Evolutionary conservation across 2,797 vertebrate genomes (phyloP).

Genomic region (Halcyon smyrnensis): DNA sequence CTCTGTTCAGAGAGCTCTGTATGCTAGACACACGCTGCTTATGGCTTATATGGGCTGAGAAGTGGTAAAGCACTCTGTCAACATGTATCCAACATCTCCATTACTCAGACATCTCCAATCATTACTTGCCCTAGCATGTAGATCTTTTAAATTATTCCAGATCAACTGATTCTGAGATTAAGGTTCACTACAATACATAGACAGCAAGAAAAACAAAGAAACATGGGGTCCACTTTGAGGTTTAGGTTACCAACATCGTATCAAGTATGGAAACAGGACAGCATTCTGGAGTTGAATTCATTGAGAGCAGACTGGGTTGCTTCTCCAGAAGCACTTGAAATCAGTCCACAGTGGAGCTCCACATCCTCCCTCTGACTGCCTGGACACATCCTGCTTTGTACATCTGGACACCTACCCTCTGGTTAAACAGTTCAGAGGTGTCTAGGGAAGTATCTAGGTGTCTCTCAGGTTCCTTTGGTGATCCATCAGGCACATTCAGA

Average conservation of each 20-base stretch:
- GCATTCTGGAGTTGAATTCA: not conserved
- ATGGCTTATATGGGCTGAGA: not conserved
- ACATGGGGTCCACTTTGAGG: rapidly evolving
- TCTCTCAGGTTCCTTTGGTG: not conserved
- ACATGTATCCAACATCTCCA: not conserved
- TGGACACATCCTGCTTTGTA: rapidly evolving
- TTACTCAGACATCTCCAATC: not conserved
- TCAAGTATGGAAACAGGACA: not conserved
- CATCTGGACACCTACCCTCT: not conserved
- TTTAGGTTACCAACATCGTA: not conserved
- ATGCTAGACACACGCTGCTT: not conserved
- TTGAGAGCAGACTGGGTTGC: not conserved
- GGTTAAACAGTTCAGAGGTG: not conserved
- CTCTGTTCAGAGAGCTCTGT: not conserved
- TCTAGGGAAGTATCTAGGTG: not conserved
- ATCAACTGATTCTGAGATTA: not conserved
- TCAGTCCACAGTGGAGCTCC: not conserved
- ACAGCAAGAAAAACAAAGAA: not conserved
- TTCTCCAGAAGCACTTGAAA: not conserved
- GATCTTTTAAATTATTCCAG: not conserved
- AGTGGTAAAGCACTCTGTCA: not conserved
- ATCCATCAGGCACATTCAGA: not conserved
- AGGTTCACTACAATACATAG: not conserved
- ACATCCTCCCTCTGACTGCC: not conserved
- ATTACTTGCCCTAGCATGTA: not conserved